Evolutionary conservation across 2,888 invertebrate species (phyloP), one percentile per base, ranked within the genome.

Genomic region (Doris montereyensis): DNA sequence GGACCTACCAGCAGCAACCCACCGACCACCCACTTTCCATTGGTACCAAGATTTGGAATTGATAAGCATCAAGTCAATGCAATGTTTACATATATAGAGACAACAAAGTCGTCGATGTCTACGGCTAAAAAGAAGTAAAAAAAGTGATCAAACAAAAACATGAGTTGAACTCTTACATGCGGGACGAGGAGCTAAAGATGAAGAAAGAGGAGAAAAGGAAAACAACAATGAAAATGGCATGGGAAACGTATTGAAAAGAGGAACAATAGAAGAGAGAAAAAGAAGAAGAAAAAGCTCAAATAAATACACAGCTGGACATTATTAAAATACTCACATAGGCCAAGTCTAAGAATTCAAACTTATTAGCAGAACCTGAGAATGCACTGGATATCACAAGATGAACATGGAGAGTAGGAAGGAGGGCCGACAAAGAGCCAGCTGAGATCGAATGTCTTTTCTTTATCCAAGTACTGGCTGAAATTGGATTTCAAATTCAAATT

Each of bases 261-360:
- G n/a, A n/a, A n/a, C n/a, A n/a, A n/a, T n/a, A n/a, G n/a, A n/a
- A n/a, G n/a, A n/a, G n/a, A 67, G 21, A 2, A 21, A 26, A 21
- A 67, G 30, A 30, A 26, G 26, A 13, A 67, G 2, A 67, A 4
- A 5, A 62, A 5, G 1, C 10, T 13, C 0, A 65, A 26, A 67
- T 30, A 17, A 17, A 30, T 67, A 67, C 5, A 5, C 8, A 32
- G 67, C 28, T 8, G 2, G 4, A 26, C 26, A 26, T 17, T 4
- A 26, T 17, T 10, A 26, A n/a, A n/a, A n/a, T n/a, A 10, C 93
- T 87, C 94, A 94, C 89, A 84, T 88, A 89, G 26, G 94, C 94
- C 79, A 95, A 91, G 87, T 95, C 95, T 71, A 95, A 92, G 89
- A 95, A 95, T 89, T 95, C 95, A 87, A 94, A 94, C 89, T 95